Conservation (phyloP, 1,140 invertebrate genomes). For the Temnothorax longispinosus region DNA sequence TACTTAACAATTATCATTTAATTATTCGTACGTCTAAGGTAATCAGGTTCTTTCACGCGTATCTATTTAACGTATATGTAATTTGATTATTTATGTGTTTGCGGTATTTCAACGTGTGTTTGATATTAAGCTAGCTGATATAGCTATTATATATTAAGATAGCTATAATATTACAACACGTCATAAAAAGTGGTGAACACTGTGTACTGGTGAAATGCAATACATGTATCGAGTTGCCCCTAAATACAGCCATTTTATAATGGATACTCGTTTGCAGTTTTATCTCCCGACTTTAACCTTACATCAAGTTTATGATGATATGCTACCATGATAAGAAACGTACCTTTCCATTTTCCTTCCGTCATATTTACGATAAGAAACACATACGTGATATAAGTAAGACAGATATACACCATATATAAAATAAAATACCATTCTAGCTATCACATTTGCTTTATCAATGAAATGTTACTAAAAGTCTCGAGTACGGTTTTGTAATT, state of each 20-base stretch:
- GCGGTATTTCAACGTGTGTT: constrained; percentile 56
- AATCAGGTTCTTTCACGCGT: constrained; percentile 63
- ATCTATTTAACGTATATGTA: constrained; percentile 63
- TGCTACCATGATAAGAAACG: no score
- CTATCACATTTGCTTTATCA: no score
- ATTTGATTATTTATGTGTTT: constrained; percentile 75
- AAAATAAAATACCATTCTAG: no score
- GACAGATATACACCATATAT: no score
- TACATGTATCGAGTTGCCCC: constrained; percentile 84
- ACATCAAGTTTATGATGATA: background rate
- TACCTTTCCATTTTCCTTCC: no score
- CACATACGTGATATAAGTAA: background rate
- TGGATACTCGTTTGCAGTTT: constrained; percentile 74
- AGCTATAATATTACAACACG: constrained; percentile 81
- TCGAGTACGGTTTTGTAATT: no score
- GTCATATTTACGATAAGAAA: background rate
- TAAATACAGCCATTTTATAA: constrained; percentile 86
- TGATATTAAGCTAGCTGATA: constrained; percentile 62
- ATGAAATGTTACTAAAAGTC: no score
- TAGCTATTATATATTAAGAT: no score
- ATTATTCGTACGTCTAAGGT: constrained; percentile 67
- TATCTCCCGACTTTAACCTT: background rate
- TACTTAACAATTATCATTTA: constrained; percentile 70
- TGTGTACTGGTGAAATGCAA: constrained; percentile 83
- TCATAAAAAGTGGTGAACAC: constrained; percentile 77